Evolutionary conservation across 1,140 invertebrate genomes (phyloP).

Genomic region (Nymphalis io): DNA sequence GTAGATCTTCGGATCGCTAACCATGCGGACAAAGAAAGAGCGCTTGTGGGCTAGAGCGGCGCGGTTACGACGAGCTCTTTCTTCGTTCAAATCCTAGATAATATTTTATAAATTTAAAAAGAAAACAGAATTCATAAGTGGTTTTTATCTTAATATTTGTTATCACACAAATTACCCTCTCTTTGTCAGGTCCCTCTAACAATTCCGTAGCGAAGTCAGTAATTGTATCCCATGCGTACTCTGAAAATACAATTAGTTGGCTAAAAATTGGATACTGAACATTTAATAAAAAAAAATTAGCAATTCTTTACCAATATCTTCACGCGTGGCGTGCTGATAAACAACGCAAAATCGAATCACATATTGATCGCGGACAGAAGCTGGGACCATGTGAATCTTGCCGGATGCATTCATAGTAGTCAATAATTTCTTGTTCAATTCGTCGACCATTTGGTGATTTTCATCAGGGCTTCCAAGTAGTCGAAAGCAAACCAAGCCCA

Average conservation of each 20-base stretch:
- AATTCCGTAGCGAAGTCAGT: constrained; percentile 91
- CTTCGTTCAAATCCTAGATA: constrained; percentile 68
- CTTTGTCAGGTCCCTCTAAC: constrained; percentile 84
- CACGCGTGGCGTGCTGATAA: constrained; percentile 92
- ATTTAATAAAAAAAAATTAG: too few relatives aligned
- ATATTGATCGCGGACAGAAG: constrained; percentile 93
- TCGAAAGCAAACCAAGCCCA: constrained; percentile 92
- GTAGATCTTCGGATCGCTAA: constrained; percentile 97
- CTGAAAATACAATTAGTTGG: constrained; percentile 72
- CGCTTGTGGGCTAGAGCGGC: constrained; percentile 93
- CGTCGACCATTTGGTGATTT: constrained; percentile 71
- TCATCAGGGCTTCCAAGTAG: constrained; percentile 89
- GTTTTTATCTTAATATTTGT: too few relatives aligned
- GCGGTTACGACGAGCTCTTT: constrained; percentile 63
- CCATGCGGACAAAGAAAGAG: constrained; percentile 98
- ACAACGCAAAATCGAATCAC: constrained; percentile 98
- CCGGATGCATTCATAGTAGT: constrained; percentile 97
- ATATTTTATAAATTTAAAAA: constrained; percentile 2
- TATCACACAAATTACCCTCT: constrained; percentile 63
- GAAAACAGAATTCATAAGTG: neutral
- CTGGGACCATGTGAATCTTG: constrained; percentile 98
- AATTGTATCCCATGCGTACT: constrained; percentile 95
- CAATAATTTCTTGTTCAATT: constrained; percentile 96
- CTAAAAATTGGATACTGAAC: neutral
- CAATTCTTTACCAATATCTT: constrained; percentile 92